These are phyloP conservation scores for Pyxicephalus adspersus DNA, from an alignment of 2,113 vertebrate species.

Conservation along the genomic window DNA sequence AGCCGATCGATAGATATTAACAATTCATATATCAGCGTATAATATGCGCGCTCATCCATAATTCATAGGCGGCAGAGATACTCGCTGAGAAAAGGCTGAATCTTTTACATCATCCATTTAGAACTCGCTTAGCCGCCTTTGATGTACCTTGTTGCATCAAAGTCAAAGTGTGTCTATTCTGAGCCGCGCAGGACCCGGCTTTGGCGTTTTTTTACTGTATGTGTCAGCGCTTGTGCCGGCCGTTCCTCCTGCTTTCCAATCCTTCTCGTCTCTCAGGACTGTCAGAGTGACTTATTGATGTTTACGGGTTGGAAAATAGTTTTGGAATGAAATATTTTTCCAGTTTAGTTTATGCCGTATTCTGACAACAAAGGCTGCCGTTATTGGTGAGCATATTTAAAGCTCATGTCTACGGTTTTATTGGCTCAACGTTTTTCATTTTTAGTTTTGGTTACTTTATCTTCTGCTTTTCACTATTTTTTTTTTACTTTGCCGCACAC, in stretches of 20 bases:
- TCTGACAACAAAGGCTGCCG: not conserved
- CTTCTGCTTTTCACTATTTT: too few relatives aligned
- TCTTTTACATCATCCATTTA: conserved; percentile 40
- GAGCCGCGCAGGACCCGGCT: not conserved
- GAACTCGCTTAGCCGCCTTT: not conserved
- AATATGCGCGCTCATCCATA: conserved; percentile 39
- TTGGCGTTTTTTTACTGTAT: not conserved
- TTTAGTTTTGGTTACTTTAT: too few relatives aligned
- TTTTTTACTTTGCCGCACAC: too few relatives aligned
- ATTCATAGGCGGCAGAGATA: conserved; percentile 44
- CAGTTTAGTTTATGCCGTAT: not conserved
- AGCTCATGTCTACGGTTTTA: too few relatives aligned
- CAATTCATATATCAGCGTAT: conserved; percentile 46
- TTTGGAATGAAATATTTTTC: conserved; percentile 1
- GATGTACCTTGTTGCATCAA: conserved; percentile 41
- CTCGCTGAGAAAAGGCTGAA: conserved; percentile 16
- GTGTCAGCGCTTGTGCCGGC: not conserved
- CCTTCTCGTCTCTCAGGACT: not conserved
- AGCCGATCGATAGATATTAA: conserved; percentile 52
- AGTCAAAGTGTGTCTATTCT: conserved; percentile 6
- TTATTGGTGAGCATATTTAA: not conserved
- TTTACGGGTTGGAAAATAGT: not conserved
- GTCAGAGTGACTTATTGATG: not conserved
- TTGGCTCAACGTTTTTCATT: too few relatives aligned
- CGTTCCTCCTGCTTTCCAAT: too few relatives aligned